Evolutionary conservation across 92 coral and sea anemone genomes (phyloP).

Genomic region (Parazoanthus atlanticus): DNA sequence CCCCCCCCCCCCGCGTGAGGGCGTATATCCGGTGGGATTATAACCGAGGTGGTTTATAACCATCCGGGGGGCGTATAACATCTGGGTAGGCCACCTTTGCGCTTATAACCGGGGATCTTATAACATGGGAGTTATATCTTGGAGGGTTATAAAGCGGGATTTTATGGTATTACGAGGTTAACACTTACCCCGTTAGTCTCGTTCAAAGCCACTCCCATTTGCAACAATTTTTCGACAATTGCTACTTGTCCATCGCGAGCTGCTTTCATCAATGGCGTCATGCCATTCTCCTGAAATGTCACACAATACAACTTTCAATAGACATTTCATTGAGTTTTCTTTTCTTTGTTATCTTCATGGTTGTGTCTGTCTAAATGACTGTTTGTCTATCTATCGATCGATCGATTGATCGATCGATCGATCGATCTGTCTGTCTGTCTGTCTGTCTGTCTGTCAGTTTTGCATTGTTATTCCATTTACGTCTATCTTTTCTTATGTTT

Average conservation of each 20-base stretch:
- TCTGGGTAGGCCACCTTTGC: too few relatives aligned
- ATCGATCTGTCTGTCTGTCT: background rate
- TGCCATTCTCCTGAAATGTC: conserved; percentile 26
- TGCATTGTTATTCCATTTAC: too few relatives aligned
- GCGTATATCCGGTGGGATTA: too few relatives aligned
- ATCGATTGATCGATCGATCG: background rate
- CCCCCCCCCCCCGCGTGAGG: too few relatives aligned
- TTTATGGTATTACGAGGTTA: too few relatives aligned
- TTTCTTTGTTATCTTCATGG: too few relatives aligned
- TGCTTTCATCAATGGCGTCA: conserved; percentile 45
- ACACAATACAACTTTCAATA: background rate
- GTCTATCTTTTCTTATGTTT: background rate
- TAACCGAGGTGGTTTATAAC: too few relatives aligned
- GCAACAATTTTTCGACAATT: conserved; percentile 15
- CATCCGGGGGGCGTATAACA: too few relatives aligned
- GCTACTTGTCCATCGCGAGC: conserved; percentile 33
- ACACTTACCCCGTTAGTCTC: conserved; percentile 3
- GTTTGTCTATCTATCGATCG: background rate
- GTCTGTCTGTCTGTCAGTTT: background rate
- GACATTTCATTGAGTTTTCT: background rate
- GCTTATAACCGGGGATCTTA: too few relatives aligned
- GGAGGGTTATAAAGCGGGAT: too few relatives aligned
- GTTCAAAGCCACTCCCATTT: conserved; percentile 12
- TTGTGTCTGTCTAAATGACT: background rate
- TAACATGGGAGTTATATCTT: too few relatives aligned